Evolutionary conservation across 2,888 invertebrate genomes (phyloP).

Genomic region (Plagodis dolabraria): DNA sequence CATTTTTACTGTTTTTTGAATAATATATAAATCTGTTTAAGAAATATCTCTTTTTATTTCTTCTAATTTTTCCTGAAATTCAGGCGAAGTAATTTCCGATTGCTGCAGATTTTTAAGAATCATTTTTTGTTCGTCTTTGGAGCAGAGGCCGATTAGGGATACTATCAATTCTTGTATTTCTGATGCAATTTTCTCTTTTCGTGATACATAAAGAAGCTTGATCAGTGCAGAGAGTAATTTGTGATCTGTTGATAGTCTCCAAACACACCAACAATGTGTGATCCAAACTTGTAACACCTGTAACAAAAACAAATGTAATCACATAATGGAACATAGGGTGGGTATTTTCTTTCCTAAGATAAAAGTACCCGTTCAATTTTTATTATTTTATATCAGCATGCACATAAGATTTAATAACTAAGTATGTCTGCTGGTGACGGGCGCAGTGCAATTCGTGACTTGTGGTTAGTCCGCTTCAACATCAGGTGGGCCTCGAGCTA

Average conservation of each 20-base stretch:
- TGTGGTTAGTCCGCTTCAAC: too few species aligned
- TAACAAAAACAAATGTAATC: constrained; percentile 38
- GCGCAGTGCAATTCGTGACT: too few species aligned
- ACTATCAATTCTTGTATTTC: constrained; percentile 58
- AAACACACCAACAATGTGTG: constrained; percentile 69
- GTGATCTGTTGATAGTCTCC: constrained; percentile 59
- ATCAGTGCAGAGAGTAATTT: constrained; percentile 63
- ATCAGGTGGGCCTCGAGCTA: too few species aligned
- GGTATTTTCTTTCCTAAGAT: too few species aligned
- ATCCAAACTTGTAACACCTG: constrained; percentile 72
- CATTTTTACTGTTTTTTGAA: too few species aligned
- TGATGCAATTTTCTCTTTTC: constrained; percentile 47
- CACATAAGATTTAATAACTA: too few species aligned
- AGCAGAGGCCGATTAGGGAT: constrained; percentile 58
- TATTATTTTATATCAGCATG: too few species aligned
- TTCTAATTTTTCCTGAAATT: constrained; percentile 53
- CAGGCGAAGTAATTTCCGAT: constrained; percentile 41
- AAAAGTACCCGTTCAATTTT: too few species aligned
- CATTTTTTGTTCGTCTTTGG: constrained; percentile 51
- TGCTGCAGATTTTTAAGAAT: constrained; percentile 51
- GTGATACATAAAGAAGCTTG: constrained; percentile 62
- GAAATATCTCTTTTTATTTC: constrained; percentile 51
- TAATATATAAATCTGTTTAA: constrained; percentile 28
- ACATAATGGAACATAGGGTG: too few species aligned
- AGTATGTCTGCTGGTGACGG: too few species aligned